Evolutionary conservation across 2,888 invertebrate genomes (phyloP), one percentile per base, ranked within the genome.

Genomic region (Exephanes ischioxanthus): DNA sequence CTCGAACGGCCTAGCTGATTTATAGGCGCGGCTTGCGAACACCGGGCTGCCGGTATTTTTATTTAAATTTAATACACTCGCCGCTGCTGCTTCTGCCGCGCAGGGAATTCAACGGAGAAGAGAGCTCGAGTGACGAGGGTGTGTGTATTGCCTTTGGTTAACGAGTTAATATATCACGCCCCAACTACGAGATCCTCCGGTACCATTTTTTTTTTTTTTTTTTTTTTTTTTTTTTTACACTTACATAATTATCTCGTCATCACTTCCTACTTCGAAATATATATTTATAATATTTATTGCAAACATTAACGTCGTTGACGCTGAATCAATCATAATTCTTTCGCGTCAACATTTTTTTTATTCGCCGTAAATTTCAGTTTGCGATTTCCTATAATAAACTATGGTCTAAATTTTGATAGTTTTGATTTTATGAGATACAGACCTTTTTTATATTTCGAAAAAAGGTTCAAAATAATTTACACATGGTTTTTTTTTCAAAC

Each of bases 21-120:
- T 93, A 93, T 93, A 92, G 92, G 91, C 90, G 89, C 90, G 90
- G 91, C 91, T 92, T 91, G 93, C 91, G 92, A 58, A 93, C 92
- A 91, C 92, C 92, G 58, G 90, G 92, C 92, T 92, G 92, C 92
- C 90, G 93, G 93, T 93, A 94, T 94, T 93, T 94, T 94, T 94
- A 93, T 94, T 93, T 93, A 92, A 93, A 94, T 94, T 93, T 93
- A 94, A 94, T 94, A 92, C 92, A 93, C 91, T 91, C 80, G n/a
- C 76, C 55, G 37, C 33, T 33, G 71, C 58, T 48, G 55, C 11
- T 33, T 33, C 33, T 55, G 37, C 37, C 22, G 72, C 51, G 68
- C 53, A 33, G 61, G 48, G 61, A 61, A 80, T 58, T 55, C 67
- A 68, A 58, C 63, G 55, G 75, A 58, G 41, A 71, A 68, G 26